Percentiles rank a stretch among this genome's conserved stretches.
Evolutionary conservation across 92 coral and sea anemone species (phyloP).

Genomic region (Actinostola sp.): DNA sequence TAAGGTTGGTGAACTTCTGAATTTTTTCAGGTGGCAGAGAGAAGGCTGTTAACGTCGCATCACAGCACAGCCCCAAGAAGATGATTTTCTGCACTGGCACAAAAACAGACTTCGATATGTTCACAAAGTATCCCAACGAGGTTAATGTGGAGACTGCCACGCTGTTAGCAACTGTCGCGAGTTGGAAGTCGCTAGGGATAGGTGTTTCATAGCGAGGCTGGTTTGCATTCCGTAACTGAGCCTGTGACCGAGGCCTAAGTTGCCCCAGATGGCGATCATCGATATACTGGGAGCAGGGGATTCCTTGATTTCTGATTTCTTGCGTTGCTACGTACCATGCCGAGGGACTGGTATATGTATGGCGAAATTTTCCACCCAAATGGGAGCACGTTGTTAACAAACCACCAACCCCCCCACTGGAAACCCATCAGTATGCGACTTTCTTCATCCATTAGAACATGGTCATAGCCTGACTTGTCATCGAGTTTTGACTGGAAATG

Average conservation of each 20-base stretch:
- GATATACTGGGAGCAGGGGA: conserved; percentile 29
- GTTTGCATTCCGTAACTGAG: too few species aligned
- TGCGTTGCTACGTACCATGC: conserved; percentile 23
- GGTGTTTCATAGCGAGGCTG: too few species aligned
- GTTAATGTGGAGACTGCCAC: conserved; percentile 16
- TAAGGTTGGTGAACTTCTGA: conserved; percentile 22
- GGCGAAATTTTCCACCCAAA: conserved; percentile 43
- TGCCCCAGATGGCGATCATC: conserved; percentile 26
- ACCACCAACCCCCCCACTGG: conserved; percentile 25
- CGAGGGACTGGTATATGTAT: conserved; percentile 14
- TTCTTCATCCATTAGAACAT: conserved; percentile 1
- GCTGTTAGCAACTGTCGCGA: neutral
- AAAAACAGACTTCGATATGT: conserved; percentile 35
- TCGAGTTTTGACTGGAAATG: conserved; percentile 30
- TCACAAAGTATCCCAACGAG: conserved; percentile 33
- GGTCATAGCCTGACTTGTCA: conserved; percentile 41
- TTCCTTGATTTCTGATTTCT: neutral
- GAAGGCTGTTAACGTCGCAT: conserved; percentile 17
- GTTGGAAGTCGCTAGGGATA: too few species aligned
- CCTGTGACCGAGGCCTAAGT: too few species aligned
- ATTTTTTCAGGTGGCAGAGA: conserved; percentile 30
- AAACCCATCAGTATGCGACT: conserved; percentile 10
- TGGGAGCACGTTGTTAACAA: conserved; percentile 18
- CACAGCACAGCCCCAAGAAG: conserved; percentile 33
- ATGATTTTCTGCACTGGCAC: conserved; percentile 20